Evolutionary conservation across 1,140 invertebrate species (phyloP).

Genomic region (Penaeus chinensis): DNA sequence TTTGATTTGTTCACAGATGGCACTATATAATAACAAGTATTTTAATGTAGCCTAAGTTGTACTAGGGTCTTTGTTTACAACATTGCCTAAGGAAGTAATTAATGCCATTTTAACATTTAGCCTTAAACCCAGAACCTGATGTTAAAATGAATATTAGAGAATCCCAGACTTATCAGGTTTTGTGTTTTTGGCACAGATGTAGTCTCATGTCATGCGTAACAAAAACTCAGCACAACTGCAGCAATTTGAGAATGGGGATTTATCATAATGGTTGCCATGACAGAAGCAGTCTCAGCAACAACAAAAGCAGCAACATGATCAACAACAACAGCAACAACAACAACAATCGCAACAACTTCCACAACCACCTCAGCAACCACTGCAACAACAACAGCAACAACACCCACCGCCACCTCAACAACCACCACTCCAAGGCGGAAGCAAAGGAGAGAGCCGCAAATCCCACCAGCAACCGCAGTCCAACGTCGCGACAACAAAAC

Average conservation of each 20-base stretch:
- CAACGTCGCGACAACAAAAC: conserved; percentile 27
- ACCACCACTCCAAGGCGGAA: conserved; percentile 36
- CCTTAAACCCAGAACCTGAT: conserved; percentile 57
- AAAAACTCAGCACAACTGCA: conserved; percentile 53
- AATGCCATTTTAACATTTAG: conserved; percentile 41
- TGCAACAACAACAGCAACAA: conserved; percentile 37
- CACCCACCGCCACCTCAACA: conserved; percentile 5
- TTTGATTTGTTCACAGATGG: too few relatives aligned
- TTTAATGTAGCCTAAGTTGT: too few relatives aligned
- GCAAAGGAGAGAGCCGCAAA: conserved; percentile 51
- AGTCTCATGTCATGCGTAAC: conserved; percentile 58
- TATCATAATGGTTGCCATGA: conserved; percentile 58
- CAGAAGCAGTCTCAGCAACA: conserved; percentile 55
- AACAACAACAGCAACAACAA: conserved; percentile 17
- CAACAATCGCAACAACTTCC: not conserved
- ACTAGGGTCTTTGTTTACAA: not conserved
- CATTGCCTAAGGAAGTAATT: conserved; percentile 6
- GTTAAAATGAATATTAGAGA: conserved; percentile 18
- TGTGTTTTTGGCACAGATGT: conserved; percentile 58
- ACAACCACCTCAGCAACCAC: conserved; percentile 44
- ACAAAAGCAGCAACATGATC: conserved; percentile 44
- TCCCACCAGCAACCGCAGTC: conserved; percentile 34
- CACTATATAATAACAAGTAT: too few relatives aligned
- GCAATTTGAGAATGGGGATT: conserved; percentile 55
- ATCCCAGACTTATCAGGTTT: conserved; percentile 57